Conservation (phyloP, 2,113 vertebrate species). For the Brachionichthys hirsutus region DNA sequence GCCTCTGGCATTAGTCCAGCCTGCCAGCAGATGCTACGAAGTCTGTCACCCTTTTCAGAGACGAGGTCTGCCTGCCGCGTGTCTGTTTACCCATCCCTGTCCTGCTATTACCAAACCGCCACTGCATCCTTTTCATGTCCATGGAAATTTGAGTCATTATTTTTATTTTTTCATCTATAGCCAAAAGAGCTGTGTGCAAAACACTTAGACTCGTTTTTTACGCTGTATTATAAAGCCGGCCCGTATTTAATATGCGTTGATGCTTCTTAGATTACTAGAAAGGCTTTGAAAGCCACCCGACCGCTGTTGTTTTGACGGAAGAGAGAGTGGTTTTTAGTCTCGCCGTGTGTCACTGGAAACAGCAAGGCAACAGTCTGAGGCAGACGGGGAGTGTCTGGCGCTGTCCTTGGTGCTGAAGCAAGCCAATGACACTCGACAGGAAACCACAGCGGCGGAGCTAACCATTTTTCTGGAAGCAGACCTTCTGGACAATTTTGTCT, state of each 20-base stretch:
- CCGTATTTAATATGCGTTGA: conserved; percentile 20
- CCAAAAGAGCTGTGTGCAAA: neutral
- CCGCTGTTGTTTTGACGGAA: conserved; percentile 33
- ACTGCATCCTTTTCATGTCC: neutral
- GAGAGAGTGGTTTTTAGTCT: conserved; percentile 15
- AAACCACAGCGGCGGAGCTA: conserved; percentile 30
- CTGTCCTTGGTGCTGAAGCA: conserved; percentile 61
- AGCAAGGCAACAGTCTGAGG: neutral
- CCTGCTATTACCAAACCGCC: neutral
- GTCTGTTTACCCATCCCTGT: conserved; percentile 2
- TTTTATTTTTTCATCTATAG: conserved; percentile 8
- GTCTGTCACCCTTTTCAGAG: conserved; percentile 20
- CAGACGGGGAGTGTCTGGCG: neutral
- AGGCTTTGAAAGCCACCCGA: conserved; percentile 13
- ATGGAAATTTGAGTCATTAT: conserved; percentile 5
- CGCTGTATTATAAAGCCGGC: conserved; percentile 5
- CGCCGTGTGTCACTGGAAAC: neutral
- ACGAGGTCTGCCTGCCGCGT: neutral
- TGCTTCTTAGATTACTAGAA: conserved; percentile 18
- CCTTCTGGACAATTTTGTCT: conserved; percentile 1
- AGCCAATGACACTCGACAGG: conserved; percentile 28
- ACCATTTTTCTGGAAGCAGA: conserved; percentile 48
- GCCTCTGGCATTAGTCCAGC: conserved; percentile 28
- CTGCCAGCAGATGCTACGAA: conserved; percentile 31
- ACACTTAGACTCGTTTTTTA: conserved; percentile 12